Evolutionary conservation across 2,888 invertebrate species (phyloP).

Genomic region (Teleogryllus oceanicus): DNA sequence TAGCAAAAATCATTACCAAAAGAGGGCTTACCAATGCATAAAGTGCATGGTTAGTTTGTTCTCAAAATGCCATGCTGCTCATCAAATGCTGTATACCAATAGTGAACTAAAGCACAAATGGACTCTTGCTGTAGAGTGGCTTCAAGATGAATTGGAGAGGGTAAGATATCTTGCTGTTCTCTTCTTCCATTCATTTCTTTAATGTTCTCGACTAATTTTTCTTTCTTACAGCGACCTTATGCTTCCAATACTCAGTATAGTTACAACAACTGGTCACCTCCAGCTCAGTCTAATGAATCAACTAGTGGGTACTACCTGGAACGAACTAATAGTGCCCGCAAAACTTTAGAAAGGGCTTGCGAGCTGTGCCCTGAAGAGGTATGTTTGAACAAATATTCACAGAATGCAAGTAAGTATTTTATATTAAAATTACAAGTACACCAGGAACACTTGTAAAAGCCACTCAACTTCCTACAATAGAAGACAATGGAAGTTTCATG

Average conservation of each 20-base stretch:
- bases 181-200: not conserved
- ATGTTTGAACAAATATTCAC: constrained; percentile 27
- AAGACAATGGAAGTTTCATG: too few species aligned
- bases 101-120: constrained; percentile 80
- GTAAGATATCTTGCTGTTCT: constrained; percentile 45
- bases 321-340: constrained; percentile 87
- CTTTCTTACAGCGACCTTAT: constrained; percentile 49
- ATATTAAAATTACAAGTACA: too few species aligned
- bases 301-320: constrained; percentile 93
- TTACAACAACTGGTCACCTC: constrained; percentile 87
- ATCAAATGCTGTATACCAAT: constrained; percentile 73
- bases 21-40: constrained; percentile 94
- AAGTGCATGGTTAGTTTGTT: constrained; percentile 91
- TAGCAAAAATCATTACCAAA: constrained; percentile 92
- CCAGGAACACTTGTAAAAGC: too few species aligned
- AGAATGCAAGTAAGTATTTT: not conserved
- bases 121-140: constrained; percentile 87
- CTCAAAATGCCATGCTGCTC: constrained; percentile 76
- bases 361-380: constrained; percentile 71
- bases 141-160: constrained; percentile 89
- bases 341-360: constrained; percentile 75
- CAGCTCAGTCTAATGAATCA: constrained; percentile 90
- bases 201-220: too few species aligned
- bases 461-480: too few species aligned
- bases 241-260: constrained; percentile 68